phyloP scores from a whole-genome alignment of 2,113 vertebrate genomes.

The Capra hircus region DNA sequence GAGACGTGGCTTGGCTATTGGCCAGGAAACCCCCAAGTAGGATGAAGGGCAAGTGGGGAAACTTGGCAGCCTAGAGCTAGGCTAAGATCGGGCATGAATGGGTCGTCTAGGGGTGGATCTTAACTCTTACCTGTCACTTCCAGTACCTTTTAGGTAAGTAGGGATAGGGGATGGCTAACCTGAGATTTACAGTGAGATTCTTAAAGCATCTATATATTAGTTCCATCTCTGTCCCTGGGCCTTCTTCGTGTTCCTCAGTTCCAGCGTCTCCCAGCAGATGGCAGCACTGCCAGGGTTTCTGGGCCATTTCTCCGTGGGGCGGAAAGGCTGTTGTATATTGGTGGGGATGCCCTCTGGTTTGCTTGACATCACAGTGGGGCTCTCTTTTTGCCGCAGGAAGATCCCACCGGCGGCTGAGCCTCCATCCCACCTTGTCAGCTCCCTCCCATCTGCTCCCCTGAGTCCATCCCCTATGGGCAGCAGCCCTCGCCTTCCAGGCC shows the following conservation, averaged over 20 bases:
- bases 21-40: not conserved
- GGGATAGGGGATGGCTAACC: not conserved
- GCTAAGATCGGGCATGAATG: not conserved
- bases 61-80: not conserved
- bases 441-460: slow-evolving; percentile 76
- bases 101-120: not conserved
- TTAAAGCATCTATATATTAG: not conserved
- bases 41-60: not conserved
- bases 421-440: slow-evolving; percentile 71
- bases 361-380: not conserved
- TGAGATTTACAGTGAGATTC: not conserved
- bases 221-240: not conserved
- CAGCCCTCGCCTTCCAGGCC: slow-evolving; percentile 78
- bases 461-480: slow-evolving; percentile 54
- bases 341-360: not conserved
- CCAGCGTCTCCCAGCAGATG: slow-evolving; percentile 61
- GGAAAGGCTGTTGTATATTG: not conserved
- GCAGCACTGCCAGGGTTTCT: slow-evolving; percentile 48
- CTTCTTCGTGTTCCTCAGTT: not conserved
- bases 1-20: not conserved
- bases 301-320: not conserved
- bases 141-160: not conserved
- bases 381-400: slow-evolving; percentile 81
- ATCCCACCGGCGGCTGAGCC: slow-evolving; percentile 89
- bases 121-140: not conserved